Evolutionary conservation across 2,797 vertebrate genomes (phyloP), one percentile per base, ranked within the genome.

Genomic region (Atherinosoma microstoma): DNA sequence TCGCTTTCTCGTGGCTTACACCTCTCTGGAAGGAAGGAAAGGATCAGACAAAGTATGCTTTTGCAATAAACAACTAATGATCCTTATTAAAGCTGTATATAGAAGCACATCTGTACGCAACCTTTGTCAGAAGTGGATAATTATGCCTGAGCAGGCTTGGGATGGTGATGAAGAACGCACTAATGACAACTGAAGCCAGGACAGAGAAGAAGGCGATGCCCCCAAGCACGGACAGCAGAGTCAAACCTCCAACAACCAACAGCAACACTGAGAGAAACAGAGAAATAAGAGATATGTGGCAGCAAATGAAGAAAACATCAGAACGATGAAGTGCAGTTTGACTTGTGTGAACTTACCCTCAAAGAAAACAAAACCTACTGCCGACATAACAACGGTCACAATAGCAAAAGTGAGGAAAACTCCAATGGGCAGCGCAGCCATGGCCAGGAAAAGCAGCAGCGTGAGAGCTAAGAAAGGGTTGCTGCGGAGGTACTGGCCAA

Each of bases 381-480:
- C 83, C 0, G 76, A 74, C 58, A 90, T 73, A 0, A 75, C 8
- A 6, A 62, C 0, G 35, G 90, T 91, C 29, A 89, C 72, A 1
- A 90, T 47, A 5, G 89, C 84, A 53, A 91, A 93, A 8, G 53
- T 34, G 34, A 91, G 60, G 82, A 93, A 93, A 9, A 93, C n/a
- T 6, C 86, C 91, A 2, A 89, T 70, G 6, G 91, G 91, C 12
- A 92, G 22, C 0, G 69, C 77, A 20, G 87, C 77, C 80, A 85
- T 73, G 65, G 24, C 47, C 2, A 64, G n/a, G 59, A 93, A 92
- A 58, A 91, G 5, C 53, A 93, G 1, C 51, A 69, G 51, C 0
- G 84, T 10, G 24, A 89, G 76, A 6, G 88, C 88, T 0, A 86
- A 3, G 73, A 84, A 54, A 0, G 91, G 90, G 42, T 84, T 88